A percentile compares a stretch with the other conserved stretches of the same genome.
Conservation (phyloP, 2,113 vertebrate genomes). For the Xenus cinereus region DNA sequence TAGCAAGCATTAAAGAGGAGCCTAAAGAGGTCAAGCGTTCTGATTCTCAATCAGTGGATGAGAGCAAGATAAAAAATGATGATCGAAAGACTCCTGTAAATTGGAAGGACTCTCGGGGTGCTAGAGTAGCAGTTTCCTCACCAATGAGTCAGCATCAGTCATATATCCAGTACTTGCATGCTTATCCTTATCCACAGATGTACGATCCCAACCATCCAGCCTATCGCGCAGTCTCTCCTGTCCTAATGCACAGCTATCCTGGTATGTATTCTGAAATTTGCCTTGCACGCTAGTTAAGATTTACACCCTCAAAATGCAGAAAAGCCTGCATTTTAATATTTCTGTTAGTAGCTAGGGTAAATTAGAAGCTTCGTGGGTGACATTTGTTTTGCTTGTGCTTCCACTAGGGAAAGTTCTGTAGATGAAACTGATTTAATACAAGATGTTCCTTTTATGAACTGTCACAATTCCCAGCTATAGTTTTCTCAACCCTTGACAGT, state of each 20-base stretch:
- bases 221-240: slow-evolving; percentile 92
- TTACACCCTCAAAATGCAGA: not conserved
- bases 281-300: not conserved
- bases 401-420: not conserved
- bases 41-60: slow-evolving; percentile 82
- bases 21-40: slow-evolving; percentile 84
- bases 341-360: not conserved
- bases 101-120: slow-evolving; percentile 87
- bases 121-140: slow-evolving; percentile 87
- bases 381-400: slow-evolving; percentile 41
- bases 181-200: slow-evolving; percentile 94
- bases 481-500: slow-evolving; percentile 57
- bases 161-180: slow-evolving; percentile 95
- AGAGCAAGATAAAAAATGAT: slow-evolving; percentile 82
- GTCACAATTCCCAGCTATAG: slow-evolving; percentile 39
- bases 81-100: slow-evolving; percentile 84
- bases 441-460: slow-evolving; percentile 62
- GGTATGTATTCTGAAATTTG: slow-evolving; percentile 82
- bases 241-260: slow-evolving; percentile 94
- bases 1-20: slow-evolving; percentile 85
- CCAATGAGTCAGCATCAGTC: slow-evolving; percentile 92
- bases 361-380: slow-evolving; percentile 17
- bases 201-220: slow-evolving; percentile 89
- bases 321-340: slow-evolving; percentile 1
- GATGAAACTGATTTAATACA: slow-evolving; percentile 55